Base-by-base conservation (phyloP, 2,888 invertebrate species). In the Disparrhopalites patrizii region DNA sequence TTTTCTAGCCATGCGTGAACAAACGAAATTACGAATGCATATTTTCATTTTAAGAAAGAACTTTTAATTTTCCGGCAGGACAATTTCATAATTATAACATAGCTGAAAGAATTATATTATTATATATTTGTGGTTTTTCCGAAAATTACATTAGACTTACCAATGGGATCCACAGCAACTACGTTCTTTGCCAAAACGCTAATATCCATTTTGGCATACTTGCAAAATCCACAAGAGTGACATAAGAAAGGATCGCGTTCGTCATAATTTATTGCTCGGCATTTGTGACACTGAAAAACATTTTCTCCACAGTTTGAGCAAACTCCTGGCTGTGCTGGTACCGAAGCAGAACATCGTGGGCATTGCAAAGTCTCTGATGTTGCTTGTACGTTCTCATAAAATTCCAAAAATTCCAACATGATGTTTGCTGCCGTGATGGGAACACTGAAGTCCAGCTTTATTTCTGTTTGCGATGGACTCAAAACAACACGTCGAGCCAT, bases 201-300 rank as follows among this genome's bases (percentile, higher is more conserved):
- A 93, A 95, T 0, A 93, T 99, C 98, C 79, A 98, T 97, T 81
- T 98, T 96, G 36, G 97, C 98, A 81, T 98, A 98, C 81, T 98
- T 98, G 82, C 98, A 99, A 82, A 95, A 98, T 1, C 98, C 98
- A 80, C 99, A 99, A 3, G 96, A 91, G 80, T 97, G 97, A 78
- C 99, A 99, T 27, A 99, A 82, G 85, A 98, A 99, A 0, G 98
- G 98, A 81, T 98, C 98, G 79, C 96, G 95, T 79, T 98, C 97
- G 79, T 97, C 97, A 80, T 98, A 98, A 81, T 99, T 98, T 76
- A 99, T 99, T 0, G 97, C 94, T 27, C 95, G 89, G 81, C 98
- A 99, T 81, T 98, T 98, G 82, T 97, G 96, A 77, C 98, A 99
- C 77, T 99, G 99, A 82, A 93, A 98, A 0, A 98, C 98, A 79